These are phyloP conservation scores for Amyelois transitella DNA, from an alignment of 1,140 invertebrate species.

Conservation along the genomic window DNA sequence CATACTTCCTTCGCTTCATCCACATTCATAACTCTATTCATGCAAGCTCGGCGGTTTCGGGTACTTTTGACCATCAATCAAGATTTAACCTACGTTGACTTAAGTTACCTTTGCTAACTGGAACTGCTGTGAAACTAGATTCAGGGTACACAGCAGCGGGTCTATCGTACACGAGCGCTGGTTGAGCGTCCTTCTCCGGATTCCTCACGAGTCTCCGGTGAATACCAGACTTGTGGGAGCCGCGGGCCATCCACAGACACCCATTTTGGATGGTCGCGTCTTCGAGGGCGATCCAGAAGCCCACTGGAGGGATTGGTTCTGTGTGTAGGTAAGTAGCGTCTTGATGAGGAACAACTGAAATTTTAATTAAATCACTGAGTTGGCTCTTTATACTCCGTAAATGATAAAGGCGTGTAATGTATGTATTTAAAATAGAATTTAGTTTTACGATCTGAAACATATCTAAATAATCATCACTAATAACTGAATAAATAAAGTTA, in stretches of 20 bases:
- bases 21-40: too few relatives aligned
- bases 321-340: conserved; percentile 92
- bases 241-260: conserved; percentile 93
- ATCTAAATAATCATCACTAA: too few relatives aligned
- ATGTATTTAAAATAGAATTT: too few relatives aligned
- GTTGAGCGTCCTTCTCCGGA: conserved; percentile 77
- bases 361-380: too few relatives aligned
- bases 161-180: conserved; percentile 79
- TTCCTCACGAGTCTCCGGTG: conserved; percentile 83
- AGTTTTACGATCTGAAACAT: too few relatives aligned
- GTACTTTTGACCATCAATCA: too few relatives aligned
- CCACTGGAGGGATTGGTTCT: conserved; percentile 83
- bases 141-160: conserved; percentile 82
- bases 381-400: too few relatives aligned
- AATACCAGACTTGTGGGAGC: conserved; percentile 90
- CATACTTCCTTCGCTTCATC: too few relatives aligned
- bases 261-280: conserved; percentile 95
- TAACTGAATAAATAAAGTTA: too few relatives aligned
- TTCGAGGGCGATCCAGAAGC: conserved; percentile 96
- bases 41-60: too few relatives aligned
- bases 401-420: too few relatives aligned
- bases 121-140: conserved; percentile 84
- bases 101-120: conserved; percentile 72
- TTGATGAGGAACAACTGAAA: conserved; percentile 87
- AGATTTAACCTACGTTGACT: too few relatives aligned